Percentiles rank a stretch among this genome's conserved stretches.
Conservation (phyloP, 2,888 invertebrate species). For the Actias luna region DNA sequence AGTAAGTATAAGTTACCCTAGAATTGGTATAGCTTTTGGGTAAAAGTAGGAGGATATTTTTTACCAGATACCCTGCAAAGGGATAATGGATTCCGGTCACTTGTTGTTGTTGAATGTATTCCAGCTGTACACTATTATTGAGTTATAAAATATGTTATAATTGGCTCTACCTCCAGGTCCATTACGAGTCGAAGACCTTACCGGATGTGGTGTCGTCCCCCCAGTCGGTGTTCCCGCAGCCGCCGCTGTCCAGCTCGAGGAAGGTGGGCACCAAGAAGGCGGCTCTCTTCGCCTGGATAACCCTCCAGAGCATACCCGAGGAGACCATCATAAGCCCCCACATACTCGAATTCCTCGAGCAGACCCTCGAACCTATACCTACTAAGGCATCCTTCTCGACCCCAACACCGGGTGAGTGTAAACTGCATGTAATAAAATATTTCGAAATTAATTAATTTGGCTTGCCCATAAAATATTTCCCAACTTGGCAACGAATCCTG, state of each 20-base stretch:
- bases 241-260: conserved; percentile 45
- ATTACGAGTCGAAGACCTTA: conserved; percentile 90
- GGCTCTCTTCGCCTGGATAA: conserved; percentile 96
- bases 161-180: conserved; percentile 74
- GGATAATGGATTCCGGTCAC: too few species aligned
- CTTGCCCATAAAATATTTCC: too few species aligned
- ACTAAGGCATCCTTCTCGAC: conserved; percentile 78
- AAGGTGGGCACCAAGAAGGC: conserved; percentile 91
- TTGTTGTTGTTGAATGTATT: too few species aligned
- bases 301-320: conserved; percentile 97
- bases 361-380: conserved; percentile 97
- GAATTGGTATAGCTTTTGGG: too few species aligned
- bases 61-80: too few species aligned
- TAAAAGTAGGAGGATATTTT: too few species aligned
- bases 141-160: too few species aligned
- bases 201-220: conserved; percentile 82
- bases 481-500: too few species aligned
- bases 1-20: too few species aligned
- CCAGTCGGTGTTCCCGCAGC: conserved; percentile 27
- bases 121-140: too few species aligned
- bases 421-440: neutral
- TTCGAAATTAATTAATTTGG: too few species aligned
- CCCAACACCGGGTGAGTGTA: conserved; percentile 56
- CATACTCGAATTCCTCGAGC: conserved; percentile 97
- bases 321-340: conserved; percentile 99